Conservation (phyloP, 2,113 vertebrate species). For the Burhinus oedicnemus region DNA sequence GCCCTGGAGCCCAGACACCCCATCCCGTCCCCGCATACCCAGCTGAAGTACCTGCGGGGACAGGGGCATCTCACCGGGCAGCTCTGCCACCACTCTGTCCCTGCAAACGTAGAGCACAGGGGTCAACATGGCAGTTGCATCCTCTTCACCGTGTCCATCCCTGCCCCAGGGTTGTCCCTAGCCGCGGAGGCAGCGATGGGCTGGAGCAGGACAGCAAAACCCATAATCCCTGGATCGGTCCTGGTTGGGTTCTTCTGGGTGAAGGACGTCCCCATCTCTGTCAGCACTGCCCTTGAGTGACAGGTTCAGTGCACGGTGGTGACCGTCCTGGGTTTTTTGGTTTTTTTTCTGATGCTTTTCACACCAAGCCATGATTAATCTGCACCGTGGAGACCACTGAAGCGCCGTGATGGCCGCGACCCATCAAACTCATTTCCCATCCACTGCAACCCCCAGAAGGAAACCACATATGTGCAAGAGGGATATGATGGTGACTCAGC, state of each 20-base stretch:
- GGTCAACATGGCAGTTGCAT: background rate
- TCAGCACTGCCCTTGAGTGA: background rate
- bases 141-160: background rate
- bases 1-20: background rate
- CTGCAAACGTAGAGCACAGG: conserved; percentile 36
- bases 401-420: fast-evolving
- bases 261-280: background rate
- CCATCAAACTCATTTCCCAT: background rate
- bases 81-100: background rate
- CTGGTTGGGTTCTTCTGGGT: background rate
- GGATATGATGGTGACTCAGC: fast-evolving
- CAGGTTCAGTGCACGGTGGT: background rate
- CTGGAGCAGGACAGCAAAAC: background rate
- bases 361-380: fast-evolving
- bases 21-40: fast-evolving
- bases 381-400: background rate
- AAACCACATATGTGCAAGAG: fast-evolving
- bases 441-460: background rate
- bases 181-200: fast-evolving
- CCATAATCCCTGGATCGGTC: background rate
- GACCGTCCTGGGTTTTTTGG: background rate
- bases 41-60: conserved; percentile 37
- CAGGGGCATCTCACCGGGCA: background rate
- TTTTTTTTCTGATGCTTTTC: background rate
- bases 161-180: background rate